Evolutionary conservation across 2,888 invertebrate species (phyloP), one percentile per base, ranked within the genome.

Genomic region (Melanchra persicariae): DNA sequence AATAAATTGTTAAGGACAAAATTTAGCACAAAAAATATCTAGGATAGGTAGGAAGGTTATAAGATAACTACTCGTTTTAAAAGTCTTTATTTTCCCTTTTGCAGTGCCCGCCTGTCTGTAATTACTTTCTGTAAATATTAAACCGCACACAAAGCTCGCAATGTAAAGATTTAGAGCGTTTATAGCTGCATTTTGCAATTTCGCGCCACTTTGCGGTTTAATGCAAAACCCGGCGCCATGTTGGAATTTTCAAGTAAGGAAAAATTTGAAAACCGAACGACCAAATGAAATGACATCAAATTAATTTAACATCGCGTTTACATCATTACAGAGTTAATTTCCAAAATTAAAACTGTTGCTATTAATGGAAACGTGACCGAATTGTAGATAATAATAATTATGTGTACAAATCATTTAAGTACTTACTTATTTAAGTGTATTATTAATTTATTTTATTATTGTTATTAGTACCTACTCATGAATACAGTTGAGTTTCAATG

Each of bases 121-220:
- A 82, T 82, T 66, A 70, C 58, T 82, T 66, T 55, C 51, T 55
- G 65, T 52, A 63, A 55, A 82, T 77, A 78, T 82, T 77, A 59
- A 70, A 78, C 52, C 40, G 30, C 43, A 57, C 62, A 68, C 70
- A 78, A 81, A 70, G 82, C 65, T 47, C 37, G 51, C 37, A 62
- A 60, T 70, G 51, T 52, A 59, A 66, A 59, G 58, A 63, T 82
- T 82, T 63, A 43, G 58, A 61, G 47, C 65, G 30, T 40, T 34
- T 40, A 47, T 22, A 59, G 62, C 78, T 70, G 65, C 59, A 77
- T 77, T 60, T 59, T 78, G 62, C 45, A 81, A 69, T 81, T 77
- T 62, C 60, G 49, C 65, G 49, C 72, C 59, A 66, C 45, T 77
- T 66, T 63, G 64, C 43, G 59, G 54, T 64, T 40, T 61, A 68